Evolutionary conservation across 2,888 invertebrate species (phyloP), one percentile per base, ranked within the genome.

Genomic region (Eustalomyia histrio): DNA sequence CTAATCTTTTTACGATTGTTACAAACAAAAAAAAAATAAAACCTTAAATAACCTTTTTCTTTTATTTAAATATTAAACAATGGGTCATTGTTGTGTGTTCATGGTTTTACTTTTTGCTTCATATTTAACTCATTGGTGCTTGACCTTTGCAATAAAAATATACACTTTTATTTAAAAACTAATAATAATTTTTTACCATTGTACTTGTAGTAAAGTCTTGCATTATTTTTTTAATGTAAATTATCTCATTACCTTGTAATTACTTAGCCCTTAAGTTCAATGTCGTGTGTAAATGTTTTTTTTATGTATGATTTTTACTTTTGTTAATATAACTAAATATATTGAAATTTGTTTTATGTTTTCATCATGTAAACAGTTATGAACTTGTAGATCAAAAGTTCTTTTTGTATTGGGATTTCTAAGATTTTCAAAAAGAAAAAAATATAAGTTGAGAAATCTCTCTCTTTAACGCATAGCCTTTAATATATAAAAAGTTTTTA

Each of bases 231-330:
- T 16, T 17, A 17, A 43, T 60, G 24, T 53, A 65, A 74, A 67
- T 17, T 52, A 52, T 74, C 17, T 75, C 47, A 53, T 67, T 65
- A 35, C 57, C 9, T 43, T 61, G 53, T 47, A 47, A 75, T 61
- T 39, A 35, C 18, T 2, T 57, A 17, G 21, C 63, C 58, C 58
- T 58, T 39, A 43, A 65, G 76, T 64, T 65, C 71, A 76, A 65
- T 76, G 71, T 53, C 65, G 52, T 50, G 10, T 18, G 52, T 18
- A 29, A 55, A 29, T 39, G 12, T 69, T 63, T 61, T 24, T 10
- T 33, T 29, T 12, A n/a, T n/a, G 12, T 47, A 6, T 39, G 24
- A 8, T 21, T 17, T n/a, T 24, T 43, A 9, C 57, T 10, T 52
- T 65, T 10, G 12, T n/a, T n/a, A n/a, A n/a, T n/a, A 1, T 4